Conservation (phyloP, 2,113 vertebrate species). For the Cyanoderma ruficeps region DNA sequence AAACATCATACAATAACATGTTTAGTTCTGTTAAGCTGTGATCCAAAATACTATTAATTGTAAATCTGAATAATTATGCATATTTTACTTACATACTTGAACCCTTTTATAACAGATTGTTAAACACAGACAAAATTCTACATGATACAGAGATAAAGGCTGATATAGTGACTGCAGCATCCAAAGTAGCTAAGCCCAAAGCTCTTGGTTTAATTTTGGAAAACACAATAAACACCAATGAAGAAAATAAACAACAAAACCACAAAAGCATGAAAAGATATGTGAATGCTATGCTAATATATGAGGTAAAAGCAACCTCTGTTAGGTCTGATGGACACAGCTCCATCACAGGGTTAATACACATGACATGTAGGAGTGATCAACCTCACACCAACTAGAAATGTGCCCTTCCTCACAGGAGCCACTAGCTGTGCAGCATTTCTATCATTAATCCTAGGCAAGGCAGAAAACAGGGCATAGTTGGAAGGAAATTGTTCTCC, state of each 20-base stretch:
- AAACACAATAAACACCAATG: not conserved
- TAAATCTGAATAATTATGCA: not conserved
- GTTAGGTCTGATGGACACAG: not conserved
- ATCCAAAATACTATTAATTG: slow-evolving; percentile 2
- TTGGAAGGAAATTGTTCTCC: not conserved
- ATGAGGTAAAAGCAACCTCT: not conserved
- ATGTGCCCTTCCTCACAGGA: not conserved
- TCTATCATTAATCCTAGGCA: not conserved
- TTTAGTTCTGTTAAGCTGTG: not conserved
- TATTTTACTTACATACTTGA: not conserved
- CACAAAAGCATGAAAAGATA: not conserved
- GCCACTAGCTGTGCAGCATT: not conserved
- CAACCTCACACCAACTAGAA: not conserved
- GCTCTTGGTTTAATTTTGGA: not conserved
- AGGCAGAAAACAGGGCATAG: not conserved
- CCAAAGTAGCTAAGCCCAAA: not conserved
- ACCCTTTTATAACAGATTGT: not conserved
- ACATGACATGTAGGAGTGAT: not conserved
- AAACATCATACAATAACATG: not conserved
- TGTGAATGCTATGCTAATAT: not conserved
- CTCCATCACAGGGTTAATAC: not conserved
- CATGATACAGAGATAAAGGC: not conserved
- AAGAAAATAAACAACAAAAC: not conserved
- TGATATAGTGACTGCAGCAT: not conserved
- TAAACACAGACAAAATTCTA: not conserved